phyloP scores from a whole-genome alignment of 2,888 invertebrate species.

The Dicyrtoma fusca region DNA sequence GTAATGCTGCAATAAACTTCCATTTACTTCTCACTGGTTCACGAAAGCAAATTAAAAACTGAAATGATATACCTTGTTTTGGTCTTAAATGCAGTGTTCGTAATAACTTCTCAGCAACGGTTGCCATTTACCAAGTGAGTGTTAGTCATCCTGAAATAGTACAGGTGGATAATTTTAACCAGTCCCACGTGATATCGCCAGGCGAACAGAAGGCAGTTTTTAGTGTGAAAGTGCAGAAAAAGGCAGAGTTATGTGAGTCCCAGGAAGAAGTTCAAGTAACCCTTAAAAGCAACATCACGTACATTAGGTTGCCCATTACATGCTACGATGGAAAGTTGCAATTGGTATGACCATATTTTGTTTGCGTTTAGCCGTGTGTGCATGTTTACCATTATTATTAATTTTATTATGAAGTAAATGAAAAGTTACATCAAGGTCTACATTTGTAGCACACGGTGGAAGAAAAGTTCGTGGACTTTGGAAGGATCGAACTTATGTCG shows the following conservation, averaged over 20 bases:
- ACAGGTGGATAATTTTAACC: slow-evolving; percentile 51
- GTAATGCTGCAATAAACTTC: slow-evolving; percentile 34
- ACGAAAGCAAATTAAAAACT: background rate
- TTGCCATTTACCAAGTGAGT: slow-evolving; percentile 55
- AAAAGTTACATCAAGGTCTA: too few species aligned
- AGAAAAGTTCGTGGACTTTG: slow-evolving; percentile 65
- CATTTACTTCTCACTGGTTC: background rate
- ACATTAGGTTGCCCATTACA: slow-evolving; percentile 70
- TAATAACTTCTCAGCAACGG: slow-evolving; percentile 54
- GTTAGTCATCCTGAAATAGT: slow-evolving; percentile 56
- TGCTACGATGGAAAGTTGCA: slow-evolving; percentile 74
- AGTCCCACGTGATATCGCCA: slow-evolving; percentile 52
- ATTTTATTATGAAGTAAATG: too few species aligned
- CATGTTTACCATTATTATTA: too few species aligned
- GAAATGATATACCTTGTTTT: background rate
- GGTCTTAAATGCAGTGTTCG: slow-evolving; percentile 46
- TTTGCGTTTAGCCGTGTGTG: too few species aligned
- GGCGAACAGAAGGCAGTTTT: slow-evolving; percentile 54
- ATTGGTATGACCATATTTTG: slow-evolving; percentile 63
- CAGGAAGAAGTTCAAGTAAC: slow-evolving; percentile 60
- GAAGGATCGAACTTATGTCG: slow-evolving; percentile 68
- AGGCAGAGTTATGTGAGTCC: slow-evolving; percentile 53
- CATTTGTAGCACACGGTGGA: slow-evolving; percentile 50
- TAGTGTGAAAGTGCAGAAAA: slow-evolving; percentile 50
- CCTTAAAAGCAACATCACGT: slow-evolving; percentile 75